A percentile compares a stretch with the other conserved stretches of the same genome.
phyloP scores from a whole-genome alignment of 2,113 vertebrate species.

The Pyrgilauda ruficollis region DNA sequence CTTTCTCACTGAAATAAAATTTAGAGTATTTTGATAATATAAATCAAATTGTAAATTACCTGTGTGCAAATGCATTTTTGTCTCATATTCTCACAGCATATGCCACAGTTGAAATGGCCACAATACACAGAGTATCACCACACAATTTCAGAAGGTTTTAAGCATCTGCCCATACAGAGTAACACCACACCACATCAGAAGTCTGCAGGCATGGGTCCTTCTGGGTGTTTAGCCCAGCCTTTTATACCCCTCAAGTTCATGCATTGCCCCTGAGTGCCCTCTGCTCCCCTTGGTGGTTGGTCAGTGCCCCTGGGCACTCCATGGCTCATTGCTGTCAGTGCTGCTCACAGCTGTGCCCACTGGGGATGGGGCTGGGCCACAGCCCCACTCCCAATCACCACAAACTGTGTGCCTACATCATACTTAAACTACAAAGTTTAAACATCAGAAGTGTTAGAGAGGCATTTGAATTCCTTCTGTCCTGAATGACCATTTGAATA shows the following conservation, averaged over 20 bases:
- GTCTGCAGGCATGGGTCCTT: not conserved
- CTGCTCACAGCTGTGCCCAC: not conserved
- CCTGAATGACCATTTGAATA: not conserved
- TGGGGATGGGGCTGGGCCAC: not conserved
- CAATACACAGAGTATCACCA: not conserved
- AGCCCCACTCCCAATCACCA: not conserved
- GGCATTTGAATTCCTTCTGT: not conserved
- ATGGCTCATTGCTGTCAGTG: not conserved
- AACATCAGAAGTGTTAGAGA: not conserved
- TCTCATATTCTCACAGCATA: not conserved
- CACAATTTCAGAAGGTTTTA: too few species aligned
- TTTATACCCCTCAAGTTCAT: not conserved
- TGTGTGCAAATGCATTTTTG: slow-evolving; percentile 24
- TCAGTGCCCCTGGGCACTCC: not conserved
- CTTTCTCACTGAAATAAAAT: slow-evolving; percentile 30
- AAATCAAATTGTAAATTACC: slow-evolving; percentile 47
- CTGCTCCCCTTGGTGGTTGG: not conserved
- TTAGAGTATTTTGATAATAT: not conserved
- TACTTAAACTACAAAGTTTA: not conserved
- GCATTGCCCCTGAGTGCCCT: not conserved
- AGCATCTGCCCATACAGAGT: too few species aligned
- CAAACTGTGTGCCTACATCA: not conserved
- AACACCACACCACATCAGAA: too few species aligned
- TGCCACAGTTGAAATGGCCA: not conserved
- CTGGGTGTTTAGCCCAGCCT: not conserved